Evolutionary conservation across 2,888 invertebrate species (phyloP), one percentile per base, ranked within the genome.

Genomic region (Formica aserva): DNA sequence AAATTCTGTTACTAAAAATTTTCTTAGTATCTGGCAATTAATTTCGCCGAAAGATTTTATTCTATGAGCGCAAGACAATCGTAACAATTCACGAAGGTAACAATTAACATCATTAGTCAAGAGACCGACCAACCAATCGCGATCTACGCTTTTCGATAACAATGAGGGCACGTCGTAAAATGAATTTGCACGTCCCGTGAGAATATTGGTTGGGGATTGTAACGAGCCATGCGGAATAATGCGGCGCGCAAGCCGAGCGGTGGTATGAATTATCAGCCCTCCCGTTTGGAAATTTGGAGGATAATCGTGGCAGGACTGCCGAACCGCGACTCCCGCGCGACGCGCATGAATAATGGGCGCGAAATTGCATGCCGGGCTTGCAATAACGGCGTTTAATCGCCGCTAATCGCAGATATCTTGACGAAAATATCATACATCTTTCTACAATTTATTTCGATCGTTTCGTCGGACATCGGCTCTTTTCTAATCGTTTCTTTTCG

Each of bases 281-380:
- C 63, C 74, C 90, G 77, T 77, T 85, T 67, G 84, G 86, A 90
- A 90, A 89, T 88, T 86, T 63, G 75, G 9, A 57, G 78, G 60
- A 87, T 87, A 89, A 88, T 87, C 89, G 80, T 32, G 65, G 32
- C 62, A 22, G 9, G 65, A 66, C 55, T 80, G 69, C 69, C 74
- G 82, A 69, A 77, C 74, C 77, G 35, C 48, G 71, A 76, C 66
- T 85, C 41, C 41, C 32, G 18, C 63, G 35, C n/a, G 72, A 67
- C 71, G 63, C 62, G 83, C 80, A 60, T 75, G 80, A 69, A 62
- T 86, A 88, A 88, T 86, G 66, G 86, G 38, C 57, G 67, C 75
- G 71, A 78, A 88, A 86, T 71, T 45, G 69, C 74, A 32, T 69
- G 41, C 32, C 32, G 13, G 22, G 35, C 5, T 38, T 63, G 55